Evolutionary conservation across 1,140 invertebrate genomes (phyloP), one percentile per base, ranked within the genome.

Genomic region (Leptopilina clavipes): DNA sequence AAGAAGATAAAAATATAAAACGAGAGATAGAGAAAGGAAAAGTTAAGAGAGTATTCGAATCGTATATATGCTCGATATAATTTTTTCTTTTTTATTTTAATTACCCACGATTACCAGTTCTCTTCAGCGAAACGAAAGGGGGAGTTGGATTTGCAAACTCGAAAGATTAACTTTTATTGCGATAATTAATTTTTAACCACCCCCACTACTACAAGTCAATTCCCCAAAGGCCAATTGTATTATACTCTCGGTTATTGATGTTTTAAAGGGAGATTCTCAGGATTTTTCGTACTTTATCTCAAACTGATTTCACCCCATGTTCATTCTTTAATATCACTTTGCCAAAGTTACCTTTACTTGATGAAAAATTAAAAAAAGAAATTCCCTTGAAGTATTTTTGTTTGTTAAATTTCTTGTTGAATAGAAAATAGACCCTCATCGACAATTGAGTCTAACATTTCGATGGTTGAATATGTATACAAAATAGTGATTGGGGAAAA

Each of bases 171-270:
- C 78, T 84, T 84, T 77, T 85, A 83, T 81, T 82, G 81, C 76
- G 73, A 76, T 82, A 86, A 86, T 86, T 84, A 82, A 84, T 87
- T 86, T 84, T 81, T 81, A 81, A 81, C 22, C 76, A 56, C 71
- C 65, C 56, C 37, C 45, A 44, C 37, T 31, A 65, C 59, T 12
- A 40, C 9, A 40, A 10, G 65, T 54, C 65, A 72, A 77, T 77
- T 75, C 65, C 70, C 22, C 45, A 37, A 31, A 44, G 74, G 73
- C 74, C 77, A 78, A 84, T 85, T 84, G 79, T 84, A 85, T 85
- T 84, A 85, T 86, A 83, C 78, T 56, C 70, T 70, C 70, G 71
- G 73, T 85, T 86, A 85, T 86, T 81, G 81, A 86, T 84, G 79
- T 76, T 40, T 40, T 40, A 73, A 74, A 37, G 54, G 77, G 40